phyloP scores from a whole-genome alignment of 1,140 invertebrate genomes.

The Papilio helenus region DNA sequence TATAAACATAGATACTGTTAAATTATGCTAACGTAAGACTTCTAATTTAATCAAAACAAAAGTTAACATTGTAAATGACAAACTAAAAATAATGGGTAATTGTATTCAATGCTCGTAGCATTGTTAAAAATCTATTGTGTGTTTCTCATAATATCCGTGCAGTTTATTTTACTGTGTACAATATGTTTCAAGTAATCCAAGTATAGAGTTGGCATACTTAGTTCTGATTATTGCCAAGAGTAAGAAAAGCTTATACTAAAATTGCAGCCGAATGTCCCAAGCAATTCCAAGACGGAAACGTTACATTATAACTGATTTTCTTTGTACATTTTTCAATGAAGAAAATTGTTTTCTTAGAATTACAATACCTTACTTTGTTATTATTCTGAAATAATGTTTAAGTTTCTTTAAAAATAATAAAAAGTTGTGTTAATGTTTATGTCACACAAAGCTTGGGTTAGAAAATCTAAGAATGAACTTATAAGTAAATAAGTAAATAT shows the following conservation, averaged over 20 bases:
- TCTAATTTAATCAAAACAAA: not conserved
- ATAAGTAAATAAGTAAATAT: not conserved
- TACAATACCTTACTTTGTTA: too few species aligned
- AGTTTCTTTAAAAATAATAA: too few species aligned
- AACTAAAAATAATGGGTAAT: not conserved
- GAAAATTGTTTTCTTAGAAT: too few species aligned
- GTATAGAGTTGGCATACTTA: slow-evolving; percentile 35
- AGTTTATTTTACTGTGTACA: slow-evolving; percentile 27
- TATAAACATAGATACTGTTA: too few species aligned
- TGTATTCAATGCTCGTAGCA: slow-evolving; percentile 3
- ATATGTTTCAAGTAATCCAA: slow-evolving; percentile 33
- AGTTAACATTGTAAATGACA: not conserved
- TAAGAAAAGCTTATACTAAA: slow-evolving; percentile 26
- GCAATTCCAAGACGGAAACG: not conserved
- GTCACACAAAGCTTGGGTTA: too few species aligned
- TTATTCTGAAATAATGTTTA: too few species aligned
- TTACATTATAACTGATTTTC: not conserved
- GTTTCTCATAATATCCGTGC: slow-evolving; percentile 1
- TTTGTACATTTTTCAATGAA: not conserved
- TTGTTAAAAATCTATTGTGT: slow-evolving; percentile 27
- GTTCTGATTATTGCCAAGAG: slow-evolving; percentile 29
- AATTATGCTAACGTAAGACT: not conserved
- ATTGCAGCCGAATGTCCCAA: slow-evolving; percentile 27
- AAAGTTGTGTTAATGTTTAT: too few species aligned
- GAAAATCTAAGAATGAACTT: too few species aligned